A percentile compares a stretch with the other conserved stretches of the same genome.
phyloP scores from a whole-genome alignment of 2,113 vertebrate species.

The Lamprologus speciosus region DNA sequence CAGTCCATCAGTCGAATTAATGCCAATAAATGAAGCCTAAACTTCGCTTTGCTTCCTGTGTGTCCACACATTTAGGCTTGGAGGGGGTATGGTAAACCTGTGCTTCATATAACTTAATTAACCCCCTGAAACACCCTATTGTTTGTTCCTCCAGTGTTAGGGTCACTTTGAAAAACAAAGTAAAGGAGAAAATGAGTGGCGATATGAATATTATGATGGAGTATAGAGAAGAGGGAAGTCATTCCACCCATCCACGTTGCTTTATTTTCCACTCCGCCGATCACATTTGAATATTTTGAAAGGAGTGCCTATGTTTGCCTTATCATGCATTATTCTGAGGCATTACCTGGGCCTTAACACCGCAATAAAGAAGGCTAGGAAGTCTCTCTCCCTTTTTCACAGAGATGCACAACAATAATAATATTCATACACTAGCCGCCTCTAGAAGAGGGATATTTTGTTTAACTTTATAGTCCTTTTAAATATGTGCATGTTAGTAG shows the following conservation, averaged over 20 bases:
- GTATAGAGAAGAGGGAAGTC: slow-evolving; percentile 55
- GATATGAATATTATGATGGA: slow-evolving; percentile 61
- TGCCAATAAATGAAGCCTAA: neutral
- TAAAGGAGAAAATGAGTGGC: slow-evolving; percentile 36
- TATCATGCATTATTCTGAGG: slow-evolving; percentile 76
- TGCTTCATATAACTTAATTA: neutral
- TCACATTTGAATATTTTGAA: slow-evolving; percentile 74
- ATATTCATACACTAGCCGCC: slow-evolving; percentile 59
- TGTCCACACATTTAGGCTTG: neutral
- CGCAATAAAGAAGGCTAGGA: slow-evolving; percentile 63
- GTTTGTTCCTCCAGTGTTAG: neutral
- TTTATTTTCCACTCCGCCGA: slow-evolving; percentile 73
- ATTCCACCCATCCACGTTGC: slow-evolving; percentile 60
- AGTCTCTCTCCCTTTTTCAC: slow-evolving; percentile 49
- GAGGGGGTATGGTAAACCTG: neutral
- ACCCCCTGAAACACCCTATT: neutral
- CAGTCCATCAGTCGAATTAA: neutral
- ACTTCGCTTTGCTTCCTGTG: neutral
- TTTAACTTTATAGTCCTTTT: slow-evolving; percentile 61
- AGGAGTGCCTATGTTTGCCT: slow-evolving; percentile 74
- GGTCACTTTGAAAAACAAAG: slow-evolving; percentile 54
- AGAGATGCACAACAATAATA: slow-evolving; percentile 61
- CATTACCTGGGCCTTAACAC: slow-evolving; percentile 64
- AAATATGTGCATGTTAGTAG: slow-evolving; percentile 42
- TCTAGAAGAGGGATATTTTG: slow-evolving; percentile 21